Evolutionary conservation across 2,797 vertebrate species (phyloP).

Genomic region (Megaceryle alcyon): DNA sequence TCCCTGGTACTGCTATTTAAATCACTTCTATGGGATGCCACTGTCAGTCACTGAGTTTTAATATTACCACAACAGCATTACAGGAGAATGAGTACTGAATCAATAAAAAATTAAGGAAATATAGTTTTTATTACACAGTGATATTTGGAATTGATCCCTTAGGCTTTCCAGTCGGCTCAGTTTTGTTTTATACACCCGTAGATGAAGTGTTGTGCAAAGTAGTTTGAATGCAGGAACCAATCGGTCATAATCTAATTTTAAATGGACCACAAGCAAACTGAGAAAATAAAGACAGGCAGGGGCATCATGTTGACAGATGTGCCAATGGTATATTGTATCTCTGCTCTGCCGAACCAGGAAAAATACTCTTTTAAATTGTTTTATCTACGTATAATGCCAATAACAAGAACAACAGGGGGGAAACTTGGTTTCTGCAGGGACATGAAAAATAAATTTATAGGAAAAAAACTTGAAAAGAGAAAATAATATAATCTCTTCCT

Average conservation of each 20-base stretch:
- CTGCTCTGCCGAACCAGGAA: conserved; percentile 15
- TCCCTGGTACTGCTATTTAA: not conserved
- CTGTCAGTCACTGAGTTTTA: conserved; percentile 54
- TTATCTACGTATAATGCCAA: conserved; percentile 23
- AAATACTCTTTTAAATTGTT: conserved; percentile 24
- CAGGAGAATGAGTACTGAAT: conserved; percentile 60
- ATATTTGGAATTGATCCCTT: conserved; percentile 75
- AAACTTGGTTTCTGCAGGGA: not conserved
- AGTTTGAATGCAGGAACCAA: conserved; percentile 47
- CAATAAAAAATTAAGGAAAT: conserved; percentile 73
- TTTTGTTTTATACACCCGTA: conserved; percentile 34
- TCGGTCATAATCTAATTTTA: conserved; percentile 53
- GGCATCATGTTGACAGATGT: not conserved
- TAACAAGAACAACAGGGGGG: conserved; percentile 27
- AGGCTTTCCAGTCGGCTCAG: conserved; percentile 62
- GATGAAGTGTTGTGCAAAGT: not conserved
- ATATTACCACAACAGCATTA: conserved; percentile 60
- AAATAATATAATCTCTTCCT: conserved; percentile 1
- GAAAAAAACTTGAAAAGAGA: not conserved
- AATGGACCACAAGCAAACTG: conserved; percentile 38
- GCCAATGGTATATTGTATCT: conserved; percentile 6
- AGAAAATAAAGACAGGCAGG: conserved; percentile 44
- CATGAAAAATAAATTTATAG: conserved; percentile 2
- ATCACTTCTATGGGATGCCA: conserved; percentile 19
- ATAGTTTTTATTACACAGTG: conserved; percentile 71